These are phyloP conservation scores for Drosophila auraria DNA, from an alignment of 1,140 invertebrate genomes.

Conservation along the genomic window DNA sequence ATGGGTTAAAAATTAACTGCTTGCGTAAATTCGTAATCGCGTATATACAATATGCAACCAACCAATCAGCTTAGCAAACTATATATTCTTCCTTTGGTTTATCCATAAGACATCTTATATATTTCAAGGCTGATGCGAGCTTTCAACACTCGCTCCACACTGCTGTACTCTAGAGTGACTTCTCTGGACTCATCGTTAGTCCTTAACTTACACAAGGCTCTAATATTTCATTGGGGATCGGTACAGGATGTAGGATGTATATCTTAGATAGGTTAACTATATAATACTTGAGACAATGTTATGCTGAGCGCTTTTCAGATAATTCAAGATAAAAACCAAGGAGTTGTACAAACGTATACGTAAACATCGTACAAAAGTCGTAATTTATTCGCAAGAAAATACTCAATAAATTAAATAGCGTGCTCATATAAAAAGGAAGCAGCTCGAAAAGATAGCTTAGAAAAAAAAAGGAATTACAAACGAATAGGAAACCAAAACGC, in stretches of 20 bases:
- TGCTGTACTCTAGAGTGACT: conserved; percentile 20
- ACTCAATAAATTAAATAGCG: conserved; percentile 26
- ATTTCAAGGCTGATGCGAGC: conserved; percentile 45
- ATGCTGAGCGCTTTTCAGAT: background rate
- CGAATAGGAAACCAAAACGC: conserved; percentile 52
- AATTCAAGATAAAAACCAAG: conserved; percentile 13
- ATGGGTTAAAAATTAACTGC: conserved; percentile 36
- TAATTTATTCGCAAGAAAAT: conserved; percentile 29
- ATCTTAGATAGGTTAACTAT: conserved; percentile 33
- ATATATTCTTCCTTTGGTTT: conserved; percentile 29
- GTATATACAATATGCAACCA: conserved; percentile 30
- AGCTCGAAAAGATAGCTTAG: conserved; percentile 5
- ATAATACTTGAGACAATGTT: conserved; percentile 37
- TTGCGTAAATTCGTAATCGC: conserved; percentile 52
- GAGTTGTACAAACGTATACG: conserved; percentile 25
- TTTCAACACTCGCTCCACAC: conserved; percentile 16
- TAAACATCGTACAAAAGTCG: conserved; percentile 39
- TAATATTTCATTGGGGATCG: background rate
- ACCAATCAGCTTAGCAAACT: conserved; percentile 19
- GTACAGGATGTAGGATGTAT: conserved; percentile 4
- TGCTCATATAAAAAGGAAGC: conserved; percentile 6
- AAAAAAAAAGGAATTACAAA: conserved; percentile 39
- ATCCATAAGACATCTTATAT: conserved; percentile 25
- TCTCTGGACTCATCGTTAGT: background rate
- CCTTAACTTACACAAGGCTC: conserved; percentile 3